A percentile compares a stretch with the other conserved stretches of the same genome.
phyloP scores from a whole-genome alignment of 2,797 vertebrate species.

The Carcharodon carcharias region DNA sequence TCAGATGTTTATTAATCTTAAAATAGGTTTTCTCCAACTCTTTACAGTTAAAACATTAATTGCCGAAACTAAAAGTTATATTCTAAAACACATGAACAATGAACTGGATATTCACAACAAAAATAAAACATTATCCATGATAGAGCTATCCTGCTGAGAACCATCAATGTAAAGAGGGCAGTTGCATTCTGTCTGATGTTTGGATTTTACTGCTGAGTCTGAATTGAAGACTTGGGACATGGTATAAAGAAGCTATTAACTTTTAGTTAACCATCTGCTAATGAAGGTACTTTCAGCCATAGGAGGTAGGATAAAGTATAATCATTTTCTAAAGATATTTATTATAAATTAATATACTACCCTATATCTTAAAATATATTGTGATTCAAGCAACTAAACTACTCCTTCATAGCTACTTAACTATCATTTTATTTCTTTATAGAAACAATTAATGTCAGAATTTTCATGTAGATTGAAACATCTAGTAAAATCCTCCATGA shows the following conservation, averaged over 20 bases:
- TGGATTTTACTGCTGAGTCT: background rate
- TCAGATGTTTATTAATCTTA: too few species aligned
- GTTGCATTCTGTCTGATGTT: background rate
- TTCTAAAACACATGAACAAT: too few species aligned
- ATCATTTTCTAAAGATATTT: background rate
- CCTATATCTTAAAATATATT: background rate
- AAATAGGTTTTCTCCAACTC: too few species aligned
- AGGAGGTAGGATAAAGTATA: background rate
- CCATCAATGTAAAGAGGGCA: background rate
- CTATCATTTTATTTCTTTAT: background rate
- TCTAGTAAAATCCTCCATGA: background rate
- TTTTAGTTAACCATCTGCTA: background rate
- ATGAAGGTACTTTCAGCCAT: background rate
- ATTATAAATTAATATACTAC: background rate
- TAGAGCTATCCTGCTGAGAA: background rate
- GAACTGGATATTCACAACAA: too few species aligned
- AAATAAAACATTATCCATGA: too few species aligned
- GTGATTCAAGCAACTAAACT: background rate
- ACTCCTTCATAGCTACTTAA: background rate
- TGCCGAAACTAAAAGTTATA: too few species aligned
- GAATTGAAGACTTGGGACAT: background rate
- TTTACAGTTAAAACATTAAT: too few species aligned
- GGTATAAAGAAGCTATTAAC: background rate
- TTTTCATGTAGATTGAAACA: background rate
- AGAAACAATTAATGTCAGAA: background rate